Conservation (phyloP, 2,797 vertebrate genomes). For the Pyrocephalus nanus region DNA sequence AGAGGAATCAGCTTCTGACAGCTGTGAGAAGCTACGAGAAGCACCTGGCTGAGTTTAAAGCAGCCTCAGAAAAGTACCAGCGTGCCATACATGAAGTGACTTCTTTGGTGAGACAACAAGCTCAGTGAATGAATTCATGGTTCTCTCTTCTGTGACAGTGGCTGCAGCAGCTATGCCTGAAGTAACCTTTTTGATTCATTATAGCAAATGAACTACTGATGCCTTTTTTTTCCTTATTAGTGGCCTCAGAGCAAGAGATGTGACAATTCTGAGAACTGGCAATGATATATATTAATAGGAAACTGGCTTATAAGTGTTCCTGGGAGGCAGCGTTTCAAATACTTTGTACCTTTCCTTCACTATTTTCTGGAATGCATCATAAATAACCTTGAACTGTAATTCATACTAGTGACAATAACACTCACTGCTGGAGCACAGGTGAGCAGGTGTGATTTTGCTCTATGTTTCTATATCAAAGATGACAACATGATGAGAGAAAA, state of each 20-base stretch:
- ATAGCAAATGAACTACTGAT: neutral
- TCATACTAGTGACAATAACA: neutral
- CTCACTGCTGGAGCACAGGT: neutral
- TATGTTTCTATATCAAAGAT: neutral
- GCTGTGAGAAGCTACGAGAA: constrained; percentile 76
- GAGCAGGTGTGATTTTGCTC: neutral
- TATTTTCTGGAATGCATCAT: neutral
- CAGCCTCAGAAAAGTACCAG: constrained; percentile 75
- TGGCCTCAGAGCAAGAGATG: neutral
- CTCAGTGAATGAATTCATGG: constrained; percentile 19
- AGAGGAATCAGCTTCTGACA: constrained; percentile 73
- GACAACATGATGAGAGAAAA: neutral
- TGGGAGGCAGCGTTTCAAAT: neutral
- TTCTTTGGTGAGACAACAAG: constrained; percentile 64
- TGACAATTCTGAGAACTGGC: neutral
- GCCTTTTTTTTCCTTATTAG: neutral
- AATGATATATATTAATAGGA: neutral
- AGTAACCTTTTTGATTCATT: neutral
- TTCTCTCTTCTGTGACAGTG: neutral
- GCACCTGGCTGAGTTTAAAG: constrained; percentile 76
- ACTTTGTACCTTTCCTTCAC: neutral
- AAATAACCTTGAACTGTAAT: neutral
- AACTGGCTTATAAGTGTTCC: neutral
- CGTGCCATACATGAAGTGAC: constrained; percentile 68
- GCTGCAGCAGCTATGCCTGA: neutral